A percentile compares a stretch with the other conserved stretches of the same genome.
Evolutionary conservation across 2,888 invertebrate genomes (phyloP).

Genomic region (Miltochrista miniata): DNA sequence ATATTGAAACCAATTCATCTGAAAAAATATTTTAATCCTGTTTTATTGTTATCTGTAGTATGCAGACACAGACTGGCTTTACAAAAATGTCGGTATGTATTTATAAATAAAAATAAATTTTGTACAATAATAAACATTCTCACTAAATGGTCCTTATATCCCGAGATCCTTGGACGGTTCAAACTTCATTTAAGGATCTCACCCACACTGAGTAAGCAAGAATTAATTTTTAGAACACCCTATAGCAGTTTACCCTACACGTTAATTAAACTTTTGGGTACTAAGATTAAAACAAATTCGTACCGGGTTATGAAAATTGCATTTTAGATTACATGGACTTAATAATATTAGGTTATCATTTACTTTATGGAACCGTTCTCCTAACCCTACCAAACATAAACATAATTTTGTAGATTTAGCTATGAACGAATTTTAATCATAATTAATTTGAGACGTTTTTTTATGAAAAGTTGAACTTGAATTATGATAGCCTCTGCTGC

Average conservation of each 20-base stretch:
- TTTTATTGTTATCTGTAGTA: background rate
- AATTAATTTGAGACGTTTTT: too few relatives aligned
- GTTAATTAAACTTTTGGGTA: conserved; percentile 33
- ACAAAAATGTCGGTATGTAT: background rate
- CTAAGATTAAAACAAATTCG: conserved; percentile 31
- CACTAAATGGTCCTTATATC: conserved; percentile 61
- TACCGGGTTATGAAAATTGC: conserved; percentile 12
- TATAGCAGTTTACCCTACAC: conserved; percentile 27
- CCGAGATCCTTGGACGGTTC: conserved; percentile 66
- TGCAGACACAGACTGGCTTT: conserved; percentile 18
- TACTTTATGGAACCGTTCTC: background rate
- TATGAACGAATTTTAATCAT: too few relatives aligned
- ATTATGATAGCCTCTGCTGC: too few relatives aligned
- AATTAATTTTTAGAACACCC: conserved; percentile 33
- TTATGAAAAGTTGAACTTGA: too few relatives aligned
- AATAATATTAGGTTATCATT: conserved; percentile 15
- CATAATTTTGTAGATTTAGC: too few relatives aligned
- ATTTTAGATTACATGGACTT: conserved; percentile 8
- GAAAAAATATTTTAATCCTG: too few relatives aligned
- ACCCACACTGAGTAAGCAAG: conserved; percentile 36
- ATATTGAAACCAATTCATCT: too few relatives aligned
- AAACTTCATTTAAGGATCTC: conserved; percentile 50
- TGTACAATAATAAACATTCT: conserved; percentile 55
- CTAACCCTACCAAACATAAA: too few relatives aligned
- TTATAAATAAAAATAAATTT: conserved; percentile 10